Evolutionary conservation across 2,797 vertebrate species (phyloP), one percentile per base, ranked within the genome.

Genomic region (Hephaestus fuliginosus): DNA sequence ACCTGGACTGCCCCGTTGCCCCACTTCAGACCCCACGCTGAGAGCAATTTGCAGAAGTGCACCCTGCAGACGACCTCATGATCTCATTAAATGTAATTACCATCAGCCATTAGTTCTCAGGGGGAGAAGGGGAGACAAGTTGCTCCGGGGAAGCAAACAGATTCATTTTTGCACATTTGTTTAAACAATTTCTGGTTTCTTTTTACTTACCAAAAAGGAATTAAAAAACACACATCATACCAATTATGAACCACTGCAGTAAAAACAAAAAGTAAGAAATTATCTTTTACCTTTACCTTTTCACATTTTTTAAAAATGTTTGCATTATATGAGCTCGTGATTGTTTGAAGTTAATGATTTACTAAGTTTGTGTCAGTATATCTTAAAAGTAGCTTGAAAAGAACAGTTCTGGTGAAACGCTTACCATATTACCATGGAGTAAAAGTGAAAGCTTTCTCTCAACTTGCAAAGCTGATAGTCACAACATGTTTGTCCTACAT

Each of bases 11-110:
- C 67, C 77, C 76, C 12, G 18, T n/a, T 55, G 70, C n/a, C 86
- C 89, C 75, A 82, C 89, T 75, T n/a, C 76, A 82, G 92, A 83
- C 90, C 91, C 88, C 96, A 92, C n/a, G 90, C 95, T 95, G 95
- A 56, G 94, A 93, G 84, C 92, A 94, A 96, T 95, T 95, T 92
- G 93, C 92, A 91, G 83, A 86, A 89, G 87, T 87, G 91, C 90
- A 92, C 88, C 91, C 85, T 70, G 83, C 83, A 92, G 94, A 93
- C 90, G 88, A 95, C 91, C 92, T 83, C 92, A 79, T 90, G 86
- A 94, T 94, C 94, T 95, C 94, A 94, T 95, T 95, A 96, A 93
- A 94, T 91, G 84, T 94, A 92, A 95, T 96, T 95, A 95, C 92
- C 93, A 93, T 93, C 89, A 95, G 93, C 78, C 73, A 90, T 93